Conservation (phyloP, 2,888 invertebrate species). For the Eilema sororculum region DNA sequence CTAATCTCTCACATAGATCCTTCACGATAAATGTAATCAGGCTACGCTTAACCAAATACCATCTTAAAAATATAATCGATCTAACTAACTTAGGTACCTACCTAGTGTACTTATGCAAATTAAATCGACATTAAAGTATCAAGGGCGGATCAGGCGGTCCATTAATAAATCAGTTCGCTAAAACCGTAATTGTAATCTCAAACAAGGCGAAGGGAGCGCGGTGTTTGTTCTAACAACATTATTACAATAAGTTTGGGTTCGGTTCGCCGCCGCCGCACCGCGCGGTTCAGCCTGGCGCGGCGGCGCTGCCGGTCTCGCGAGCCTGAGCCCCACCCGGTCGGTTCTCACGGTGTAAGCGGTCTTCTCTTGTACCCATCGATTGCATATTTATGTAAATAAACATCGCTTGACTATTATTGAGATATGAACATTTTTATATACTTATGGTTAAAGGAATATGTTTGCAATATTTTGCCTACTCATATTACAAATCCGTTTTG, state of each 20-base stretch:
- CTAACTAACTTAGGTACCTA: slow-evolving; percentile 23
- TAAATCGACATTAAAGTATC: slow-evolving; percentile 86
- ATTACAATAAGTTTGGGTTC: slow-evolving; percentile 85
- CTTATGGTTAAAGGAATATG: no score
- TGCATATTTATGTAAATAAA: slow-evolving; percentile 8
- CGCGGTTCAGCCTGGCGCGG: slow-evolving; percentile 34
- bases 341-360: slow-evolving; percentile 24
- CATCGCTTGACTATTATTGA: background rate
- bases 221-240: slow-evolving; percentile 87
- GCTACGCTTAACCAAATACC: background rate
- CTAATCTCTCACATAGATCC: background rate
- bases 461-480: background rate
- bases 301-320: slow-evolving; percentile 9
- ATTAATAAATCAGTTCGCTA: slow-evolving; percentile 87
- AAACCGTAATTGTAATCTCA: slow-evolving; percentile 87
- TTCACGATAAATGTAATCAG: background rate
- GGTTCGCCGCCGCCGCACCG: slow-evolving; percentile 66
- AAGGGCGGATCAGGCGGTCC: slow-evolving; percentile 85
- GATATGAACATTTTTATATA: background rate
- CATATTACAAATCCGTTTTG: background rate
- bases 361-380: background rate
- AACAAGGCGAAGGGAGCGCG: slow-evolving; percentile 78
- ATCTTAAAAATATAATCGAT: slow-evolving; percentile 8
- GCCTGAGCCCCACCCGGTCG: slow-evolving; percentile 16
- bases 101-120: slow-evolving; percentile 71